Evolutionary conservation across 23 tunicate species (phyloP).

Genomic region (Ascidia mentula): DNA sequence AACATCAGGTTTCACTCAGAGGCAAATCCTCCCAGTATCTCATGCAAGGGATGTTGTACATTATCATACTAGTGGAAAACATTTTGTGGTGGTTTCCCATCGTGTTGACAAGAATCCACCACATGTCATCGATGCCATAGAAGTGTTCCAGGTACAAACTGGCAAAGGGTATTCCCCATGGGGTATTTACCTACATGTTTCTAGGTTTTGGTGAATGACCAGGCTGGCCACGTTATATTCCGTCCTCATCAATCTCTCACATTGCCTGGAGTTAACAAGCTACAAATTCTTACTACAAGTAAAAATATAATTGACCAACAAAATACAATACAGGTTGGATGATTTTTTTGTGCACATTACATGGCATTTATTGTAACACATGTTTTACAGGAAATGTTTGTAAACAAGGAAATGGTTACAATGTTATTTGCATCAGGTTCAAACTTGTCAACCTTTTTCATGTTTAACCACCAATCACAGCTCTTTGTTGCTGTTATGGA

Average conservation of each 20-base stretch:
- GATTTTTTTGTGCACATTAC: neutral
- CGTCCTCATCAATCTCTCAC: slow-evolving; percentile 18
- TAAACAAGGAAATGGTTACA: neutral
- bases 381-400: neutral
- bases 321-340: neutral
- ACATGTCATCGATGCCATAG: slow-evolving; percentile 12
- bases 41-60: slow-evolving; percentile 49
- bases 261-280: neutral
- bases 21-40: slow-evolving; percentile 35
- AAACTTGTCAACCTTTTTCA: slow-evolving; percentile 13
- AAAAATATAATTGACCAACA: neutral
- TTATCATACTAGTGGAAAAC: slow-evolving; percentile 3
- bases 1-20: slow-evolving; percentile 23
- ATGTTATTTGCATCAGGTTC: slow-evolving; percentile 27
- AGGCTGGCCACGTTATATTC: neutral
- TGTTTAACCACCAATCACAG: slow-evolving; percentile 38
- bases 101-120: neutral
- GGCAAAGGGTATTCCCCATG: neutral
- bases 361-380: no score
- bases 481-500: slow-evolving; percentile 15
- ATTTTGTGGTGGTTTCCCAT: slow-evolving; percentile 37
- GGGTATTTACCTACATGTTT: neutral
- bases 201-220: slow-evolving; percentile 24
- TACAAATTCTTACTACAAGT: neutral
- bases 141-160: slow-evolving; percentile 42